A percentile compares a stretch with the other conserved stretches of the same genome.
Evolutionary conservation across 2,113 vertebrate genomes (phyloP).

Genomic region (Anhinga rufa): DNA sequence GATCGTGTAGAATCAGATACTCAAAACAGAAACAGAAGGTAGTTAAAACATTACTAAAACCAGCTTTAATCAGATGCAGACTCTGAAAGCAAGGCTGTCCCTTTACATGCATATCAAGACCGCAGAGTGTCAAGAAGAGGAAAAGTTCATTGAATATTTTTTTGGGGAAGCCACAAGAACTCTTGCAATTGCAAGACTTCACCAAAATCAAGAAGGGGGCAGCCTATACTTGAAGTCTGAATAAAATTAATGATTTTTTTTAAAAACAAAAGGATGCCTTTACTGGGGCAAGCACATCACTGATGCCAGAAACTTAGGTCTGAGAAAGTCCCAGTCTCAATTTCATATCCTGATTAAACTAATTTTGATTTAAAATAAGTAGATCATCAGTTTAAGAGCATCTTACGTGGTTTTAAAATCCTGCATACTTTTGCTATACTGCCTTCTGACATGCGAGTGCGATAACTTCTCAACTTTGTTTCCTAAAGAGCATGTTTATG

Average conservation of each 20-base stretch:
- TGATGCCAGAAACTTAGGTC: neutral
- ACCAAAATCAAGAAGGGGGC: slow-evolving; percentile 37
- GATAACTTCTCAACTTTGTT: neutral
- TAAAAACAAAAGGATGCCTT: neutral
- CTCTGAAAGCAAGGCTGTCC: neutral
- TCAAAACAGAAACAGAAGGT: neutral
- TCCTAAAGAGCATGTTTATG: neutral
- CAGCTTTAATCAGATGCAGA: neutral
- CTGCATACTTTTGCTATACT: neutral
- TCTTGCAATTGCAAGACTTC: slow-evolving; percentile 12
- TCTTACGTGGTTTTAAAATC: neutral
- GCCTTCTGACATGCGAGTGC: neutral
- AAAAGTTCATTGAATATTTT: neutral
- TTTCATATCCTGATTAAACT: neutral
- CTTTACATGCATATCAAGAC: neutral
- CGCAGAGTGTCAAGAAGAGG: neutral
- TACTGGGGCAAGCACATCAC: neutral
- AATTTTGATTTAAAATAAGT: neutral
- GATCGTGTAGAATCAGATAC: neutral
- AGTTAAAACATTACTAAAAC: neutral
- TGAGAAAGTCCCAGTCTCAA: neutral
- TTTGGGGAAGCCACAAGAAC: neutral
- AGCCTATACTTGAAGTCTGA: slow-evolving; percentile 5
- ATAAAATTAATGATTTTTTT: neutral
- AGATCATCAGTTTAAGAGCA: neutral